These are phyloP conservation scores for Polia nebulosa DNA, from an alignment of 2,888 invertebrate genomes.

Conservation along the genomic window DNA sequence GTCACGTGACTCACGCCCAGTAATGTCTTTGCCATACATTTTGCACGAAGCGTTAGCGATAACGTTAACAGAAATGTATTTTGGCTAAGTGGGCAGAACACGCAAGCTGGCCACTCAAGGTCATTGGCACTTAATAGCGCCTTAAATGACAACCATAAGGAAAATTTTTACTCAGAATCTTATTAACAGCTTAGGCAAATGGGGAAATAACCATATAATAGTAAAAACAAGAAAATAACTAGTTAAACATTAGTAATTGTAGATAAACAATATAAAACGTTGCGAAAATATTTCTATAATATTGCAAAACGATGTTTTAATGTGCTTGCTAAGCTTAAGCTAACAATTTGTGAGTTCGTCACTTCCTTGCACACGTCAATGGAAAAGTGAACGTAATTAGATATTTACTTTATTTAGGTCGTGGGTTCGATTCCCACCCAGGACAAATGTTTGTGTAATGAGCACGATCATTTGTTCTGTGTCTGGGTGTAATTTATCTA, in stretches of 20 bases:
- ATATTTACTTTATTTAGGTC: not conserved
- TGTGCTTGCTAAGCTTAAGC: constrained; percentile 30
- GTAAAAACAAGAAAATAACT: not conserved
- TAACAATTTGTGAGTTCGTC: constrained; percentile 10
- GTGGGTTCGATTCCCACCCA: too few relatives aligned
- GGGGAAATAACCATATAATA: not conserved
- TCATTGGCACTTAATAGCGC: too few relatives aligned
- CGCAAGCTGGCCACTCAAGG: too few relatives aligned
- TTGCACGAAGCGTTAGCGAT: too few relatives aligned
- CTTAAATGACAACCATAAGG: too few relatives aligned
- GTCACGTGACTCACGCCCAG: too few relatives aligned
- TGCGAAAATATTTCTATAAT: constrained; percentile 15
- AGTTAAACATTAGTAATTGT: constrained; percentile 29
- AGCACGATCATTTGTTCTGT: too few relatives aligned
- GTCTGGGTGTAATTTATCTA: too few relatives aligned
- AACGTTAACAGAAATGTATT: too few relatives aligned
- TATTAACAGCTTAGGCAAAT: not conserved
- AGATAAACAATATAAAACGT: not conserved
- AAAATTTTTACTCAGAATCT: not conserved
- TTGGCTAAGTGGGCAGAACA: too few relatives aligned
- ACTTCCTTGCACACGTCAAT: constrained; percentile 4
- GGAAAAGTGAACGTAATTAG: not conserved
- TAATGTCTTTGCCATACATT: too few relatives aligned
- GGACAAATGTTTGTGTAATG: too few relatives aligned
- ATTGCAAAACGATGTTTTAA: constrained; percentile 41